These are phyloP conservation scores for Chaitophorus viminalis DNA, from an alignment of 2,888 invertebrate genomes.

Conservation along the genomic window DNA sequence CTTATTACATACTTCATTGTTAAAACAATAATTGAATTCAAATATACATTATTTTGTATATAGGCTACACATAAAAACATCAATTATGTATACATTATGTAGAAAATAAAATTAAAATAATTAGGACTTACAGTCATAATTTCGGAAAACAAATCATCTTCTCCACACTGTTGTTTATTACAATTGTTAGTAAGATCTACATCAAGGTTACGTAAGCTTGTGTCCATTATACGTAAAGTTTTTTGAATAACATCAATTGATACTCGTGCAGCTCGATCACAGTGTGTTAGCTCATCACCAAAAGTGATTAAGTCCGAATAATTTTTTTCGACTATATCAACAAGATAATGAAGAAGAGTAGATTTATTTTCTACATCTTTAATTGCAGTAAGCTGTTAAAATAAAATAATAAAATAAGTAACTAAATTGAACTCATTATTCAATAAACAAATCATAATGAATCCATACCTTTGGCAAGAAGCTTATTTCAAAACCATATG, in stretches of 20 bases:
- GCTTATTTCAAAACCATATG: conserved; percentile 96
- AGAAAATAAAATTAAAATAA: conserved; percentile 2
- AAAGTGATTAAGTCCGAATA: conserved; percentile 87
- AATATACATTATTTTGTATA: not conserved
- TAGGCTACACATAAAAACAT: no score
- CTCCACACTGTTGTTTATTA: conserved; percentile 75
- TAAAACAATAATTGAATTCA: conserved; percentile 30
- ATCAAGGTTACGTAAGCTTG: conserved; percentile 86
- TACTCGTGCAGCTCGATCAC: conserved; percentile 73
- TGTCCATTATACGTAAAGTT: conserved; percentile 85
- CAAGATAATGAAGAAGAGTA: conserved; percentile 91
- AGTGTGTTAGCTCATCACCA: conserved; percentile 87
- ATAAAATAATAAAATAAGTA: not conserved
- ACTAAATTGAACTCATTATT: not conserved
- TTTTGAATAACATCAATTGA: conserved; percentile 85
- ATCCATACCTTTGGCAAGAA: conserved; percentile 86
- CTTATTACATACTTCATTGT: not conserved
- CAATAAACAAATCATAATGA: not conserved
- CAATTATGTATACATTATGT: not conserved
- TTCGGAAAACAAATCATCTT: conserved; percentile 85
- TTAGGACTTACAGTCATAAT: conserved; percentile 80
- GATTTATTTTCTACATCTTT: conserved; percentile 93
- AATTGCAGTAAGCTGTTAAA: conserved; percentile 79
- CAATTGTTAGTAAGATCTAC: conserved; percentile 85
- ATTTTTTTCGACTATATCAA: conserved; percentile 86